Evolutionary conservation across 2,797 vertebrate species (phyloP), one percentile per base, ranked within the genome.

Genomic region (Falco naumanni): DNA sequence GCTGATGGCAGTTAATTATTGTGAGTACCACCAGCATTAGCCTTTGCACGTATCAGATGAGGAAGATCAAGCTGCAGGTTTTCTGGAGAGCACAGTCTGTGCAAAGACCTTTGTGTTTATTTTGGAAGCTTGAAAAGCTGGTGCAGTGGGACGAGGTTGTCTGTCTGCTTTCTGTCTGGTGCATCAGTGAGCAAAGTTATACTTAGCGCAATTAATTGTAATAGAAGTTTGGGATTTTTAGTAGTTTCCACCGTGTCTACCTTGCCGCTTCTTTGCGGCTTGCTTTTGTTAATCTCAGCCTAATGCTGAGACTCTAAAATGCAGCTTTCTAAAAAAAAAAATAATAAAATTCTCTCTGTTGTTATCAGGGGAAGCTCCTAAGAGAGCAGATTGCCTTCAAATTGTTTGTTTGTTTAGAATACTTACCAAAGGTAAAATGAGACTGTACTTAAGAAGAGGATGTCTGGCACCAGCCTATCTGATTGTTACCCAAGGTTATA

Each of bases 101-200:
- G 91, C 84, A 84, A 84, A 95, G 79, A 93, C 71, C 59, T 93
- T 54, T 85, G 66, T 85, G 89, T 91, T 93, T 89, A 20, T 95
- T 92, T 84, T 89, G 68, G 71, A 85, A 96, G 91, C 96, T 85
- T 89, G 95, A 95, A 95, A 95, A 97, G 89, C 95, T 96, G 95
- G 94, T 92, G 91, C 51, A 25, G 91, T 96, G 91, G 93, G 82
- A 84, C 3, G 9, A 47, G 39, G 78, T 70, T 91, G 93, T 70
- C 87, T 90, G 93, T 59, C 94, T 71, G 74, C 91, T 85, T 94
- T 94, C 54, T 69, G 87, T 91, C 93, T 95, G 83, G 54, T 51
- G 48, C 93, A 82, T 94, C 89, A 79, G 13, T 74, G 81, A 53
- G n/a, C 14, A 25, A 68, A 95, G 87, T 80, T 92, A 48, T 71